Evolutionary conservation across 1,140 invertebrate species (phyloP).

Genomic region (Carcinoscorpius rotundicauda): DNA sequence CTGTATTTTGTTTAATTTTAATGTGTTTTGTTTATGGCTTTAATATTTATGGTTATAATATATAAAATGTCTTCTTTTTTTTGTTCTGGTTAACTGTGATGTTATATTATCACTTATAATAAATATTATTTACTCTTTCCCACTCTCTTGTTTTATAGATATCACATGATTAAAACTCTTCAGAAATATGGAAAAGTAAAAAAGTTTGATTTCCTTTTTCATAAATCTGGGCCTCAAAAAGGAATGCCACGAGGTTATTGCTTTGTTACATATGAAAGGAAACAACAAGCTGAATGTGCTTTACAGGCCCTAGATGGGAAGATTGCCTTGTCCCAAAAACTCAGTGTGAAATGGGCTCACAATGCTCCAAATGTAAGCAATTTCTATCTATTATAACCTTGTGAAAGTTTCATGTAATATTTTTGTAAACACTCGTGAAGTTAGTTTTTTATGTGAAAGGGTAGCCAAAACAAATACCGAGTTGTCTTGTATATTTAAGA

Average conservation of each 20-base stretch:
- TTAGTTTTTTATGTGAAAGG: too few species aligned
- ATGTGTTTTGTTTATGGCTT: too few species aligned
- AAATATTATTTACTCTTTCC: constrained; percentile 9
- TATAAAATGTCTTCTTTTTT: not conserved
- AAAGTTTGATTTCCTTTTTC: constrained; percentile 89
- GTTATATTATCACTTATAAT: not conserved
- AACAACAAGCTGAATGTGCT: constrained; percentile 43
- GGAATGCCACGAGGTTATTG: constrained; percentile 86
- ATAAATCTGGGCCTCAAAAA: constrained; percentile 70
- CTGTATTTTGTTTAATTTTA: too few species aligned
- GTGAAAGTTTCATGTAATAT: too few species aligned
- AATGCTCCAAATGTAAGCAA: constrained; percentile 29
- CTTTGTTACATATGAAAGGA: constrained; percentile 67
- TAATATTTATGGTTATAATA: not conserved
- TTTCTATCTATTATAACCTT: too few species aligned
- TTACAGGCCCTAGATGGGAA: constrained; percentile 59
- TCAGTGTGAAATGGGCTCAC: constrained; percentile 70
- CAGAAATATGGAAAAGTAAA: constrained; percentile 81
- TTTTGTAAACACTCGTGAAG: too few species aligned
- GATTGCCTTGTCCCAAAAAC: constrained; percentile 53
- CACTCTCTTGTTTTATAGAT: constrained; percentile 37
- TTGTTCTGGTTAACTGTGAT: not conserved
- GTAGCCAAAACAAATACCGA: too few species aligned
- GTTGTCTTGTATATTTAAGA: too few species aligned
- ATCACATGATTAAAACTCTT: constrained; percentile 84